A percentile compares a stretch with the other conserved stretches of the same genome.
Conservation (phyloP, 2,113 vertebrate genomes). For the Heterocephalus glaber region DNA sequence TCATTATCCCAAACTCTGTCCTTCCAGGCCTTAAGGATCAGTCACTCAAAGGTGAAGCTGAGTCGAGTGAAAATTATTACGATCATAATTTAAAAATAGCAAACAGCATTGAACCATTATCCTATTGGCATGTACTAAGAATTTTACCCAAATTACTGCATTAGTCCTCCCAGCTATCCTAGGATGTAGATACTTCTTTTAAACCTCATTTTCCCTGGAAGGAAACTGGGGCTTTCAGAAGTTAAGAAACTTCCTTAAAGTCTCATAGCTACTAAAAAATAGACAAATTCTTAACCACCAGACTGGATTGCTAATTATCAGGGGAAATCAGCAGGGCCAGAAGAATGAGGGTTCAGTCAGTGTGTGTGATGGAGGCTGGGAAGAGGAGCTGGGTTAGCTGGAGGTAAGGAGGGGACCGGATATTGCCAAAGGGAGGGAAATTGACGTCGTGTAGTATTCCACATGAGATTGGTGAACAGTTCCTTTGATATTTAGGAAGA, state of each 20-base stretch:
- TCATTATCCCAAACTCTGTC: not conserved
- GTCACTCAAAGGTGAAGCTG: not conserved
- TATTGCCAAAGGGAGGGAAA: not conserved
- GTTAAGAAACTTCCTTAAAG: constrained; percentile 14
- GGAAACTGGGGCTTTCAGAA: not conserved
- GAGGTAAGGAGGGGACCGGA: not conserved
- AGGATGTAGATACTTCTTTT: not conserved
- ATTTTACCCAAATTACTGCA: not conserved
- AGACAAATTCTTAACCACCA: not conserved
- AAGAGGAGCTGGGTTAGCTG: not conserved
- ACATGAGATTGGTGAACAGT: not conserved
- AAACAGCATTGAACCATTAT: not conserved
- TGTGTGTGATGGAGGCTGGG: not conserved
- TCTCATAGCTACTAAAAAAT: not conserved
- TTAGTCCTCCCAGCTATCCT: not conserved
- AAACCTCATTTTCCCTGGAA: not conserved
- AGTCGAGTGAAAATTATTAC: not conserved
- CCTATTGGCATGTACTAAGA: not conserved
- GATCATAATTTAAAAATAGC: not conserved
- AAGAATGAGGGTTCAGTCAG: not conserved
- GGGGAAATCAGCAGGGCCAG: not conserved
- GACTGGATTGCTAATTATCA: not conserved
- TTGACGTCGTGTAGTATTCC: too few species aligned
- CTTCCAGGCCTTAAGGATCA: not conserved
- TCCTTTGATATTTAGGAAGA: not conserved